Percentiles rank a stretch among this genome's conserved stretches.
These are phyloP conservation scores for Macrobrachium nipponense DNA, from an alignment of 1,140 invertebrate genomes.

Conservation along the genomic window DNA sequence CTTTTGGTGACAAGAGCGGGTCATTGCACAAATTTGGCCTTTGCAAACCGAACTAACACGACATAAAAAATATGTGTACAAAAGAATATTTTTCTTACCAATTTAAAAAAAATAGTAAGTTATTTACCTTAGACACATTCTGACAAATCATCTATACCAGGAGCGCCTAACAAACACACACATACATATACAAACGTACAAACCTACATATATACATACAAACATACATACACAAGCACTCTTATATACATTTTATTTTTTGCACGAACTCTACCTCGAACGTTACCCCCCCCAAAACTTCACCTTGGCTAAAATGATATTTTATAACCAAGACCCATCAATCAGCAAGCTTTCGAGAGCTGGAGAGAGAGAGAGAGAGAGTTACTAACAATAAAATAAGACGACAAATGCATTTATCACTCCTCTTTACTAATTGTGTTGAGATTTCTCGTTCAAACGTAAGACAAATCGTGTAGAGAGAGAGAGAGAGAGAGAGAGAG, in stretches of 20 bases:
- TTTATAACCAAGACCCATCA: background rate
- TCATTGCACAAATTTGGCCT: too few relatives aligned
- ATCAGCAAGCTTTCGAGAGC: background rate
- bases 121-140: background rate
- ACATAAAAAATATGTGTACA: too few relatives aligned
- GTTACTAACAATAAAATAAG: too few relatives aligned
- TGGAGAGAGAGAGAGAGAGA: too few relatives aligned
- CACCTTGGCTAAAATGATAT: background rate
- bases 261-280: background rate
- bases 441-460: too few relatives aligned
- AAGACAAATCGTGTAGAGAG: background rate
- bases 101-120: too few relatives aligned
- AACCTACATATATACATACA: constrained; percentile 18
- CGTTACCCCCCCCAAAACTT: background rate
- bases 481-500: constrained; percentile 11
- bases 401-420: too few relatives aligned
- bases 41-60: too few relatives aligned
- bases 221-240: constrained; percentile 20
- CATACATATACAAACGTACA: constrained; percentile 5
- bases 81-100: too few relatives aligned
- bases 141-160: background rate
- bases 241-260: background rate
- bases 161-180: too few relatives aligned
- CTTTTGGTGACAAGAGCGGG: too few relatives aligned
- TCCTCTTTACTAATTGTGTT: too few relatives aligned